A percentile compares a stretch with the other conserved stretches of the same genome.
Evolutionary conservation across 2,113 vertebrate species (phyloP).

Genomic region (Trichomycterus rosablanca): DNA sequence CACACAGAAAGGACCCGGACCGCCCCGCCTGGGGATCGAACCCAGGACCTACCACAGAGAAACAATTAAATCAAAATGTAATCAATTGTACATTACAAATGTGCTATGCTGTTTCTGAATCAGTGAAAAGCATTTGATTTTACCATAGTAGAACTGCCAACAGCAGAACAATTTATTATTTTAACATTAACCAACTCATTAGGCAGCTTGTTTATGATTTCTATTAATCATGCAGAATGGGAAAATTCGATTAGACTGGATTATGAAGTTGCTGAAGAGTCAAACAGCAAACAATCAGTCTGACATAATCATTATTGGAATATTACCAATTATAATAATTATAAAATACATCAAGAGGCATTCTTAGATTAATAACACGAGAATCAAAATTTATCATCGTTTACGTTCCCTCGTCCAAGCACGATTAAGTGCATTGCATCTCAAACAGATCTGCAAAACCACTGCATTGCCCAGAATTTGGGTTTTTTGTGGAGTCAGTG

Average conservation of each 20-base stretch:
- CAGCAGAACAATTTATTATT: background rate
- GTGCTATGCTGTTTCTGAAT: background rate
- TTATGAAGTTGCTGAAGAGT: too few species aligned
- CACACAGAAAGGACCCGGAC: too few species aligned
- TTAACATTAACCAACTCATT: slow-evolving; percentile 1
- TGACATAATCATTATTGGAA: background rate
- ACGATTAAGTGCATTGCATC: too few species aligned
- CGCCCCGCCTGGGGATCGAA: too few species aligned
- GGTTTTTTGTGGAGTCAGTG: too few species aligned
- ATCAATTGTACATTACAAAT: background rate
- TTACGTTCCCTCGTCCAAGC: too few species aligned
- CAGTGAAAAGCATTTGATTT: background rate
- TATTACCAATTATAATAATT: background rate
- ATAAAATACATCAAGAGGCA: background rate
- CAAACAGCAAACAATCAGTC: background rate
- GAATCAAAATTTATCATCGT: too few species aligned
- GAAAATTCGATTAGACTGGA: background rate
- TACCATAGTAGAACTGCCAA: background rate
- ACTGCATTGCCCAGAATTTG: too few species aligned
- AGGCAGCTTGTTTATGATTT: background rate
- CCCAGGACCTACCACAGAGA: too few species aligned
- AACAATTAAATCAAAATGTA: background rate
- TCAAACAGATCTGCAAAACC: too few species aligned
- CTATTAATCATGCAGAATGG: background rate
- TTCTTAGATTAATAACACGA: too few species aligned